Evolutionary conservation across 2,888 invertebrate genomes (phyloP), one percentile per base, ranked within the genome.

Genomic region (Azorinus chamasolen): DNA sequence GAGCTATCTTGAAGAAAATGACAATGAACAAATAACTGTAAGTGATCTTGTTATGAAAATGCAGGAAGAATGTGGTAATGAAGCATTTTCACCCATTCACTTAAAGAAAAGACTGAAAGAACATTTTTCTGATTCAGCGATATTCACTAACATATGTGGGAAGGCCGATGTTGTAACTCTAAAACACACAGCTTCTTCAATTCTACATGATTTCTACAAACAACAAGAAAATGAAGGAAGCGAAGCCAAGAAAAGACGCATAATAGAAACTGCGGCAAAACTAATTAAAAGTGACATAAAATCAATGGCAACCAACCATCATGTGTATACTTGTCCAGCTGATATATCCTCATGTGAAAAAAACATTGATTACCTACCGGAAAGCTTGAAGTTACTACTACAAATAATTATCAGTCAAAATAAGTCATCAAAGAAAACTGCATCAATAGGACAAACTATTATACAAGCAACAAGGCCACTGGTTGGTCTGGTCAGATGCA

Each of bases 391-490:
- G n/a, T 24, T 45, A 16, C 41, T 72, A 3, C 62, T 84, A n/a
- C 12, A 54, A 12, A 46, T 22, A 14, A 22, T 84, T n/a, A 68
- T 85, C 54, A n/a, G n/a, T n/a, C n/a, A n/a, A n/a, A n/a, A n/a
- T n/a, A n/a, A n/a, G n/a, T n/a, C n/a, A n/a, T n/a, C 37, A 24
- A 50, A 45, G 3, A 85, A 83, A 65, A 20, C 72, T 10, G 71
- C 74, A 14, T 70, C 83, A 37, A 71, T 85, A 25, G 83, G 85
- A 16, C 85, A 86, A 62, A 75, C 85, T 24, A 74, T 86, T n/a
- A 45, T 65, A 6, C 24, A 27, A 37, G 37, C n/a, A 6, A 12
- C 46, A 22, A 51, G 51, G 22, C 72, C 72, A 45, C 37, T 25
- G 4, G n/a, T n/a, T 79, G 79, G 76, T 63, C 66, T 12, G 71